A percentile compares a stretch with the other conserved stretches of the same genome.
These are phyloP conservation scores for Cherax quadricarinatus DNA, from an alignment of 1,140 invertebrate genomes.

Conservation along the genomic window DNA sequence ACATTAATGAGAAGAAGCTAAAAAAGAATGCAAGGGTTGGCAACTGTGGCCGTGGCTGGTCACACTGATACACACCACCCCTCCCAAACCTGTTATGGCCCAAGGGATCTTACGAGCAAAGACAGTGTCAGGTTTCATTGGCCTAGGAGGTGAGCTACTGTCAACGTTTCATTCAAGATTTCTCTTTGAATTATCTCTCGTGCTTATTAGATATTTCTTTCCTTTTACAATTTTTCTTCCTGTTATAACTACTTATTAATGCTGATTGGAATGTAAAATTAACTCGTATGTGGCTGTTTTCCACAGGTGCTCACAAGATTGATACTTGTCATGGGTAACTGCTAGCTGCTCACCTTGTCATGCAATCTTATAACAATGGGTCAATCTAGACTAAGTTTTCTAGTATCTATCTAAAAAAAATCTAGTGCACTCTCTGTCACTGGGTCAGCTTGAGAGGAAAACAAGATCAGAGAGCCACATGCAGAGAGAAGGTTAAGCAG, in stretches of 20 bases:
- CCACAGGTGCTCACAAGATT: constrained; percentile 11
- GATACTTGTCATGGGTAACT: constrained; percentile 46
- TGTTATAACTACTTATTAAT: neutral
- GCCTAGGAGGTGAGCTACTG: constrained; percentile 24
- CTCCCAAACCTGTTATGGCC: constrained; percentile 52
- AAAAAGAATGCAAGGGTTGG: neutral
- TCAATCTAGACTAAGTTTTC: constrained; percentile 51
- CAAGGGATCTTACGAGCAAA: neutral
- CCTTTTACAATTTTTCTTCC: neutral
- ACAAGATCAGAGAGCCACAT: constrained; percentile 45
- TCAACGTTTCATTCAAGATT: neutral
- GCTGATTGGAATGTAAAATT: neutral
- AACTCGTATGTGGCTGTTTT: neutral
- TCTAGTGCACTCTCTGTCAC: constrained; percentile 61
- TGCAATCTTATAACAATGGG: constrained; percentile 52
- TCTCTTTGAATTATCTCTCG: neutral
- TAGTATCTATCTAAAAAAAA: constrained; percentile 28
- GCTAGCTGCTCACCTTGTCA: constrained; percentile 46
- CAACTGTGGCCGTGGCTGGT: neutral
- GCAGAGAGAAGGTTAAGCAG: constrained; percentile 28
- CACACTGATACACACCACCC: constrained; percentile 35
- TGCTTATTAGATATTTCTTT: neutral
- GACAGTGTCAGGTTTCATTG: constrained; percentile 43
- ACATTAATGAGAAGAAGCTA: neutral
- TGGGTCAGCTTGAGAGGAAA: constrained; percentile 58